Conservation (phyloP, 2,888 invertebrate genomes). For the Latrodectus hesperus region DNA sequence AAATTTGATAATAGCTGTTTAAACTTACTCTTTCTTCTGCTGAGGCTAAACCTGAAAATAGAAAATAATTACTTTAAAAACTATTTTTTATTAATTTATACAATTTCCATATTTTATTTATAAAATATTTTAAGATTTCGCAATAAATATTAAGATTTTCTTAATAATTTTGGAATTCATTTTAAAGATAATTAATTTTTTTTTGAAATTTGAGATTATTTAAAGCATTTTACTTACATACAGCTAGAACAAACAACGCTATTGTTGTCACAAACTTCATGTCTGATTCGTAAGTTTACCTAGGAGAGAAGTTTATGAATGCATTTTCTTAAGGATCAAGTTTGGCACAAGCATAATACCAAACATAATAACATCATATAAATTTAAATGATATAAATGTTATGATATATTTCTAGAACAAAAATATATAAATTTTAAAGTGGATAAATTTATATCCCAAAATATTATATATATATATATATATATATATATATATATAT, state of each 20-base stretch:
- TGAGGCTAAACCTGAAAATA: slow-evolving; percentile 35
- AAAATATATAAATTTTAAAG: no score
- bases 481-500: no score
- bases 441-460: no score
- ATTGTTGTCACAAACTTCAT: slow-evolving; percentile 21
- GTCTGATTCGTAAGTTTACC: not conserved
- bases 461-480: no score
- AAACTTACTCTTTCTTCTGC: slow-evolving; percentile 55
- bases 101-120: no score
- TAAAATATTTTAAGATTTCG: not conserved
- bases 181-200: not conserved
- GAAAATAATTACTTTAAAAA: not conserved
- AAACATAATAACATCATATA: no score
- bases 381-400: no score
- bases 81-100: not conserved
- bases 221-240: slow-evolving; percentile 13
- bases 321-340: no score
- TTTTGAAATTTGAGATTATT: not conserved
- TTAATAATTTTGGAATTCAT: not conserved
- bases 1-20: no score
- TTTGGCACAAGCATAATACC: no score
- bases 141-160: not conserved
- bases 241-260: slow-evolving; percentile 1
- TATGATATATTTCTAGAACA: no score
- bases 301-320: not conserved